Base-by-base conservation (phyloP, 2,888 invertebrate species). In the Leptinotarsa haldemani region DNA sequence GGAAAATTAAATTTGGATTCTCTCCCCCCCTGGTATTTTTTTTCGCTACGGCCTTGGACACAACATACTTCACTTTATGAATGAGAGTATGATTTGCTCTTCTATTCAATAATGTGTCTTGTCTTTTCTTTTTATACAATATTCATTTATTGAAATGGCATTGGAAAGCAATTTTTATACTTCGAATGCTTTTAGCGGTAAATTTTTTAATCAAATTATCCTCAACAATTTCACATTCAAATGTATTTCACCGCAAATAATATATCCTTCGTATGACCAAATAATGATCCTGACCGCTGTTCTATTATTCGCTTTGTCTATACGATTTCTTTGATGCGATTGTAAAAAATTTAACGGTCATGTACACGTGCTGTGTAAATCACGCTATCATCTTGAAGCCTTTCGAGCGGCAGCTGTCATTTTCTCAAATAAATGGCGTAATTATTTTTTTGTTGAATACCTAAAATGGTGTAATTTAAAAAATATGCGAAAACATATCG, bases 381-480 rank as follows among this genome's bases (percentile, higher is more conserved):
- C 70, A 70, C 70, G 70, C 70, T 52, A 70, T 50, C 64, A 40
- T 68, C 12, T 68, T 13, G n/a, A 68, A 48, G 52, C 20, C 52
- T 64, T 69, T 63, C 64, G 64, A 70, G 40, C 16, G 52, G 46
- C 70, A 70, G 70, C 70, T 70, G 70, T 70, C 70, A 70, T 64
- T 52, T 64, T 64, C 50, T 52, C 15, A 13, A 30, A 52, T 52
- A 40, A 64, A 68, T 68, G 68, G 56, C 56, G 50, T 58, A 70
- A 70, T 70, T 70, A 70, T 40, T 52, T 63, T 69, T 70, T 70
- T n/a, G 63, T 50, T 20, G 56, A 68, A 47, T 58, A 68, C 5
- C 58, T 56, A 56, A 56, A 68, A 56, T 46, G 52, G 56, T 68
- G 56, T 68, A 68, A 68, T 68, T 68, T 68, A 16, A 46, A 46